Evolutionary conservation across 2,888 invertebrate species (phyloP).

Genomic region (Cephus runcator): DNA sequence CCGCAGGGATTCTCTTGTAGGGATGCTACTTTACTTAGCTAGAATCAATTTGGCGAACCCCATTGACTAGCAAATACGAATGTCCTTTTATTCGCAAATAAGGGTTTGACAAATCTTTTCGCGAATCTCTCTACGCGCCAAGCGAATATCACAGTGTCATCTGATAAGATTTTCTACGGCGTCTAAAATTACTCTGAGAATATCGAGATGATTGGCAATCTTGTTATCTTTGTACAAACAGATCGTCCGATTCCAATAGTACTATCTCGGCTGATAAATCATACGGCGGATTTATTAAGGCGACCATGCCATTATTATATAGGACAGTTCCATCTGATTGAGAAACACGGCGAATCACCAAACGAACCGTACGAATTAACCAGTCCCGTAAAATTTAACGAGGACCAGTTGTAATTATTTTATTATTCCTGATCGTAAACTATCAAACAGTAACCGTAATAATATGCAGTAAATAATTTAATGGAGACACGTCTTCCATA

Average conservation of each 20-base stretch:
- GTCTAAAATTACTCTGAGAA: conserved; percentile 11
- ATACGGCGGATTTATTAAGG: background rate
- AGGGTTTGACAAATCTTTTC: background rate
- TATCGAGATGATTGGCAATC: conserved; percentile 45
- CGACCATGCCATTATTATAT: background rate
- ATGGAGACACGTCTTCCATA: background rate
- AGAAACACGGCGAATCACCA: background rate
- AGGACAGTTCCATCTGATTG: background rate
- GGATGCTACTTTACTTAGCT: background rate
- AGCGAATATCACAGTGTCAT: background rate
- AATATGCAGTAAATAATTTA: conserved; percentile 40
- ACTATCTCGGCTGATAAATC: background rate
- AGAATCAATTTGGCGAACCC: background rate
- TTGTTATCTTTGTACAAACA: conserved; percentile 51
- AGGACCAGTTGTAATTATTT: conserved; percentile 60
- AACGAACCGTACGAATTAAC: background rate
- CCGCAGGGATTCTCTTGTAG: background rate
- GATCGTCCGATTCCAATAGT: background rate
- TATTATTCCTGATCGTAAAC: conserved; percentile 62
- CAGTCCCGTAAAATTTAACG: conserved; percentile 51
- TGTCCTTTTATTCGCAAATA: background rate
- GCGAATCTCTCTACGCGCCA: background rate
- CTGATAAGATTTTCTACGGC: background rate
- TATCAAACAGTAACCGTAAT: conserved; percentile 58
- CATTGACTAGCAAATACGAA: background rate